Evolutionary conservation across 2,797 vertebrate species (phyloP).

Genomic region (Naso thynnoides): DNA sequence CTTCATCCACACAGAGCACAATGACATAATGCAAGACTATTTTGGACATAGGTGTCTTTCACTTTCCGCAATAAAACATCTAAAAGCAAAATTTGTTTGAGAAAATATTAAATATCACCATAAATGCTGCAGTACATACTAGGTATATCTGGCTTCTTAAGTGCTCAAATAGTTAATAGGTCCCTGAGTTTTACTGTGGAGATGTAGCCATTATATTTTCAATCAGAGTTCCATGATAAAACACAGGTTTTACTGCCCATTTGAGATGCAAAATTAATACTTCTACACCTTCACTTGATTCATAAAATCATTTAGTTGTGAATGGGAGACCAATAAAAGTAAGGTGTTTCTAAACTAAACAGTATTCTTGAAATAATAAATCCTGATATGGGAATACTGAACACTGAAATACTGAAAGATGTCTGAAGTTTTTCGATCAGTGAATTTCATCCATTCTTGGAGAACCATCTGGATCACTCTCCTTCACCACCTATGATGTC

Average conservation of each 20-base stretch:
- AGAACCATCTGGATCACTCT: background rate
- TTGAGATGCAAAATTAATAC: background rate
- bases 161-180: background rate
- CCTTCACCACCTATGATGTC: background rate
- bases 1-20: too few relatives aligned
- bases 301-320: background rate
- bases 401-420: slow-evolving; percentile 4
- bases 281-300: background rate
- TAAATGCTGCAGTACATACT: too few relatives aligned
- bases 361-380: slow-evolving; percentile 9
- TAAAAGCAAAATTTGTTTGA: too few relatives aligned
- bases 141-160: too few relatives aligned
- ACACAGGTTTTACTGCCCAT: background rate
- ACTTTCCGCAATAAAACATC: too few relatives aligned
- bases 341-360: background rate
- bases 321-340: background rate
- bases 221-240: background rate
- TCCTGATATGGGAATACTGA: background rate
- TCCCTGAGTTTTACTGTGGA: background rate
- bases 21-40: too few relatives aligned
- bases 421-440: background rate
- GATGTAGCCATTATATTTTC: too few relatives aligned
- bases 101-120: too few relatives aligned
- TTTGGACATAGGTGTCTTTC: too few relatives aligned
- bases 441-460: background rate